phyloP scores from a whole-genome alignment of 2,888 invertebrate species.

The Eustalomyia histrio region DNA sequence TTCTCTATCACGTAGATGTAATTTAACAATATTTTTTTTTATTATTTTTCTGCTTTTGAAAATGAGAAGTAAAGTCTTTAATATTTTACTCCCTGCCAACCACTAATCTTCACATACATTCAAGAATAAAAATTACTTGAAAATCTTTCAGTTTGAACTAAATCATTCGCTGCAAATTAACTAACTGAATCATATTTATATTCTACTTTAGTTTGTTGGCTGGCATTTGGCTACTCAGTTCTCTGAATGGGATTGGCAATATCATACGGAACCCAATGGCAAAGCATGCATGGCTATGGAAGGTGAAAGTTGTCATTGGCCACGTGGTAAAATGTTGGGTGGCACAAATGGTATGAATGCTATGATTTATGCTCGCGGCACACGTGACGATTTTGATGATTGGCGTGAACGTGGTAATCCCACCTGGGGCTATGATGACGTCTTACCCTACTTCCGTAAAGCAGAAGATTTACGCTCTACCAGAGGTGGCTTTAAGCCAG shows the following conservation, averaged over 20 bases:
- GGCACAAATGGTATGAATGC: conserved; percentile 85
- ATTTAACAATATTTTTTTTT: too few relatives aligned
- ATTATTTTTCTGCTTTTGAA: too few relatives aligned
- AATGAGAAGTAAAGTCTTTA: too few relatives aligned
- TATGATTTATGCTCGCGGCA: conserved; percentile 85
- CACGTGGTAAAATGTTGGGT: conserved; percentile 84
- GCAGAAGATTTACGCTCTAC: conserved; percentile 84
- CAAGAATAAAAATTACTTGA: too few relatives aligned
- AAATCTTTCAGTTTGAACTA: too few relatives aligned
- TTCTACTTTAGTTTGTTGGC: conserved; percentile 73
- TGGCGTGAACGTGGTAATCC: conserved; percentile 84
- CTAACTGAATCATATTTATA: too few relatives aligned
- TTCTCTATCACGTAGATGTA: too few relatives aligned
- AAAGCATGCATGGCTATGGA: conserved; percentile 77
- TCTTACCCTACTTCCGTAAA: conserved; percentile 90
- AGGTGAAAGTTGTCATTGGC: conserved; percentile 81
- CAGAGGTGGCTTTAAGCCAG: conserved; percentile 69
- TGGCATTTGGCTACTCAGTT: conserved; percentile 78
- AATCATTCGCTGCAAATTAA: too few relatives aligned
- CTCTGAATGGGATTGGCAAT: conserved; percentile 78
- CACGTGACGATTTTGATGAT: conserved; percentile 84
- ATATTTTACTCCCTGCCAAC: too few relatives aligned
- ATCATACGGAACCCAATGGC: conserved; percentile 76
- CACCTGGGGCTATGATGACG: conserved; percentile 88
- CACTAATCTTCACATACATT: too few relatives aligned